Conservation (phyloP, 2,797 vertebrate genomes). For the Threskiornis aethiopicus region DNA sequence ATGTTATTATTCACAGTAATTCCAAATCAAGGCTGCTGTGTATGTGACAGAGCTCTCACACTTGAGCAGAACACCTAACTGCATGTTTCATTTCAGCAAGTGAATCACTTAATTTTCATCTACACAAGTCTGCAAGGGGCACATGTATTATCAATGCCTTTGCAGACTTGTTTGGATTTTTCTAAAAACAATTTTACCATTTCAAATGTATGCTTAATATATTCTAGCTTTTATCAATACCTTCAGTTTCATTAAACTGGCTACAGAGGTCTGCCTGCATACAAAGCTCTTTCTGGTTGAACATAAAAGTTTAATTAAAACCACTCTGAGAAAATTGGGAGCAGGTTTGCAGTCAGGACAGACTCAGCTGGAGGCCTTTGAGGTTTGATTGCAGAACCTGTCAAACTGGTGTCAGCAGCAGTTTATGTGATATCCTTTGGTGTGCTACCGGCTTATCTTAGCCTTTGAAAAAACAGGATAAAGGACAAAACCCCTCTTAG, state of each 20-base stretch:
- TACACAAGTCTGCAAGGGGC: not conserved
- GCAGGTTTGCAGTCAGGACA: not conserved
- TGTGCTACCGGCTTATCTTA: not conserved
- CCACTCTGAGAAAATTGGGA: not conserved
- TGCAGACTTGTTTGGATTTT: not conserved
- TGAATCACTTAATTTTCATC: not conserved
- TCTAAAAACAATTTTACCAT: not conserved
- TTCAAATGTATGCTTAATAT: not conserved
- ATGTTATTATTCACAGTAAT: not conserved
- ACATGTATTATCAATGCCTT: not conserved
- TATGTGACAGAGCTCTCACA: not conserved
- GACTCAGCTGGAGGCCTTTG: not conserved
- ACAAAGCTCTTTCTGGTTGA: not conserved
- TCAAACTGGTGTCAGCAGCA: not conserved
- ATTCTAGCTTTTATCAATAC: not conserved
- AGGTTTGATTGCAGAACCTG: not conserved
- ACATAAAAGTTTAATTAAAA: conserved; percentile 39
- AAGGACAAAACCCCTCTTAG: not conserved
- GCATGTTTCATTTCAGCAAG: not conserved
- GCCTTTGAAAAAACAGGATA: not conserved
- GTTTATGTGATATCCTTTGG: not conserved
- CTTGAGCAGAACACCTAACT: not conserved
- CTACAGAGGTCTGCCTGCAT: not conserved
- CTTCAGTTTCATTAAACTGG: not conserved
- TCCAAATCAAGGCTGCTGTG: not conserved